phyloP scores from a whole-genome alignment of 2,797 vertebrate species.

The Amphiprion clarkii region DNA sequence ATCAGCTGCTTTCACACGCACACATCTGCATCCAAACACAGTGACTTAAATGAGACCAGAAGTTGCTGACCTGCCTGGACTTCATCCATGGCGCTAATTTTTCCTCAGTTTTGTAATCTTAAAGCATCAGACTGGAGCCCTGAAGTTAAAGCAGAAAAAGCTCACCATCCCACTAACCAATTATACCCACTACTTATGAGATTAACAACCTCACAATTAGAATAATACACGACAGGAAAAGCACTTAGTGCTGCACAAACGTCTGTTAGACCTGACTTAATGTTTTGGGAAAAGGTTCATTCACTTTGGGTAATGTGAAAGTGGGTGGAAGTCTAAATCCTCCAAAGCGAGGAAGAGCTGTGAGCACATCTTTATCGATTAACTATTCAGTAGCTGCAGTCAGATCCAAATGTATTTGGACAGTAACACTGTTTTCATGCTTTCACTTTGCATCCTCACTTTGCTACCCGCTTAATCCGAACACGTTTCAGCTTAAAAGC shows the following conservation, averaged over 20 bases:
- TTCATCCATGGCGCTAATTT: slow-evolving; percentile 23
- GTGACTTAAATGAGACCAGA: slow-evolving; percentile 11
- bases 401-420: neutral
- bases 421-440: neutral
- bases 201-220: slow-evolving; percentile 59
- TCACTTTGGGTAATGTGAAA: slow-evolving; percentile 42
- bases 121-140: neutral
- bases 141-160: slow-evolving; percentile 12
- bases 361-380: slow-evolving; percentile 52
- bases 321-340: slow-evolving; percentile 36
- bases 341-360: slow-evolving; percentile 40
- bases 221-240: slow-evolving; percentile 27
- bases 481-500: neutral
- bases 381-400: slow-evolving; percentile 41
- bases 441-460: slow-evolving; percentile 1
- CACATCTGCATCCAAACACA: neutral
- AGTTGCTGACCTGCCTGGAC: slow-evolving; percentile 19
- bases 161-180: slow-evolving; percentile 9
- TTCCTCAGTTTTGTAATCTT: slow-evolving; percentile 15
- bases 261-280: slow-evolving; percentile 31
- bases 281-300: slow-evolving; percentile 32
- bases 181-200: slow-evolving; percentile 30
- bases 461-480: neutral
- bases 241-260: slow-evolving; percentile 36
- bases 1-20: neutral